These are phyloP conservation scores for Hemaris fuciformis DNA, from an alignment of 2,888 invertebrate species.

Conservation along the genomic window DNA sequence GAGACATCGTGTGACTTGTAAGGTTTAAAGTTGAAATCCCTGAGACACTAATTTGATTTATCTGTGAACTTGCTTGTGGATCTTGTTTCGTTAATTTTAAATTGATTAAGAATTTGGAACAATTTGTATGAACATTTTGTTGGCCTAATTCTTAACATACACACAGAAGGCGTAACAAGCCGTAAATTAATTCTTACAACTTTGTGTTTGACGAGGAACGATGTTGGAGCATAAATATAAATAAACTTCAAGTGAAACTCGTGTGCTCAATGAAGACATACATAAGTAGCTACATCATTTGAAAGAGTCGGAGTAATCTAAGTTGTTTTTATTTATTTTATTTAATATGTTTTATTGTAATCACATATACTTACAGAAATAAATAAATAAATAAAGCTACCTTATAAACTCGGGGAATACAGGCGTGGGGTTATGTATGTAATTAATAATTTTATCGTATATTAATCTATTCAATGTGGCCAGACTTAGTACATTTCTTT, in stretches of 20 bases:
- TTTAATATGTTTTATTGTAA: too few relatives aligned
- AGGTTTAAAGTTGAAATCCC: background rate
- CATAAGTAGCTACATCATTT: background rate
- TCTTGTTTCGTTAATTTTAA: constrained; percentile 7
- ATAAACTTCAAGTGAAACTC: background rate
- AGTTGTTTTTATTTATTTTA: too few relatives aligned
- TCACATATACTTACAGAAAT: too few relatives aligned
- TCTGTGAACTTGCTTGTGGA: background rate
- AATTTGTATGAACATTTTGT: constrained; percentile 1
- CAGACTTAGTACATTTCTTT: too few relatives aligned
- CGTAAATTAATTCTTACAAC: background rate
- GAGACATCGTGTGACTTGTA: background rate
- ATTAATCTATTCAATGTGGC: too few relatives aligned
- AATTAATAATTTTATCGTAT: too few relatives aligned
- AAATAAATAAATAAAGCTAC: too few relatives aligned
- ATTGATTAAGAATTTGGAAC: constrained; percentile 7
- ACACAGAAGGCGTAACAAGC: background rate
- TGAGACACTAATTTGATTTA: constrained; percentile 3
- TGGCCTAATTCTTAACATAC: background rate
- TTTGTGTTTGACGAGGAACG: background rate
- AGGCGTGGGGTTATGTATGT: too few relatives aligned
- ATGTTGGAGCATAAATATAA: background rate
- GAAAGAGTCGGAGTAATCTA: background rate
- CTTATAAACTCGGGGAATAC: too few relatives aligned
- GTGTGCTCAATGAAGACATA: background rate